Evolutionary conservation across 2,888 invertebrate genomes (phyloP).

Genomic region (Thymelicus lineola): DNA sequence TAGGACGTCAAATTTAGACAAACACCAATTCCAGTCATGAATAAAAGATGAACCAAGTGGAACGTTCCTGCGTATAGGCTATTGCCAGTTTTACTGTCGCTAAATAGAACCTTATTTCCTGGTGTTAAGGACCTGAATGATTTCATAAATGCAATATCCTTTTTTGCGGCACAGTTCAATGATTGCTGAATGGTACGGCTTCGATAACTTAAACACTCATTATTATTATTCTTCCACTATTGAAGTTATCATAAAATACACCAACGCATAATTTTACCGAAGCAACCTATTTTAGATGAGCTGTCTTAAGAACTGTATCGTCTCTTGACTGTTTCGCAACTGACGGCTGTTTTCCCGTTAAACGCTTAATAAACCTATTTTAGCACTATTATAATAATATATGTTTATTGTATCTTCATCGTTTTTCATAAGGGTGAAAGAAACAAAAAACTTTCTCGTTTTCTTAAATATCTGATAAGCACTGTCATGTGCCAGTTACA

Average conservation of each 20-base stretch:
- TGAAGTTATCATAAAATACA: background rate
- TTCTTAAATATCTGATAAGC: too few relatives aligned
- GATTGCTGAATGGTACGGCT: constrained; percentile 3
- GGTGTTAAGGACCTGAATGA: constrained; percentile 16
- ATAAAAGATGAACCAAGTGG: constrained; percentile 32
- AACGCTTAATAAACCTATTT: too few relatives aligned
- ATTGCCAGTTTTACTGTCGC: constrained; percentile 22
- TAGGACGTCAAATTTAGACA: constrained; percentile 36
- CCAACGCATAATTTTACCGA: too few relatives aligned
- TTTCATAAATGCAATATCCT: constrained; percentile 14
- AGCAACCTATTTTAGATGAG: too few relatives aligned
- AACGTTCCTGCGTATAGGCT: constrained; percentile 28
- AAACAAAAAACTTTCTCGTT: too few relatives aligned
- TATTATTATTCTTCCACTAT: background rate
- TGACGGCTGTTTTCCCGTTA: too few relatives aligned
- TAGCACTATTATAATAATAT: too few relatives aligned
- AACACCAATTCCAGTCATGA: constrained; percentile 37
- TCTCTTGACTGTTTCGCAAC: too few relatives aligned
- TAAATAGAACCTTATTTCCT: constrained; percentile 24
- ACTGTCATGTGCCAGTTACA: too few relatives aligned
- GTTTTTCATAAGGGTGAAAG: too few relatives aligned
- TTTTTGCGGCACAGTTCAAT: constrained; percentile 12
- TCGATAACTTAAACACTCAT: constrained; percentile 1
- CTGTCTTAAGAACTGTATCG: too few relatives aligned
- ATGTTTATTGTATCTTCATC: too few relatives aligned